These are phyloP conservation scores for Myripristis murdjan DNA, from an alignment of 2,797 vertebrate species.

Conservation along the genomic window DNA sequence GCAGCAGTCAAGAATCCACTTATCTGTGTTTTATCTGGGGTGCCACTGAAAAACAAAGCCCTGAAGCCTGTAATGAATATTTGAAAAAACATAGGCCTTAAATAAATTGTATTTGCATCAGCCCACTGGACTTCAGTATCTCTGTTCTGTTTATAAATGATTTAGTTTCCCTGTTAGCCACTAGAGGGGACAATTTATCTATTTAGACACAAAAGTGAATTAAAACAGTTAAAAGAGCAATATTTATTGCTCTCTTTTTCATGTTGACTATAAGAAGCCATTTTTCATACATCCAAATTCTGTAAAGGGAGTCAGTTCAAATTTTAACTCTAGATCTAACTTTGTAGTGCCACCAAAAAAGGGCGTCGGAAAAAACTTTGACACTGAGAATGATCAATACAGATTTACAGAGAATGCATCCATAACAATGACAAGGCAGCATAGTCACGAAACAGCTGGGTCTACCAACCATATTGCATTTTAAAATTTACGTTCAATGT, in stretches of 20 bases:
- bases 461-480: slow-evolving; percentile 17
- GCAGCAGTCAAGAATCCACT: background rate
- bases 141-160: slow-evolving; percentile 31
- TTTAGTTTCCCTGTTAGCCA: slow-evolving; percentile 69
- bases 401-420: slow-evolving; percentile 2
- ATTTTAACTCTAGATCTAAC: slow-evolving; percentile 16
- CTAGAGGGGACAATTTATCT: slow-evolving; percentile 81
- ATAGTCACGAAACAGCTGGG: slow-evolving; percentile 15
- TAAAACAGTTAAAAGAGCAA: background rate
- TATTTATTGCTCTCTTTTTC: slow-evolving; percentile 6
- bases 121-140: background rate
- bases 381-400: slow-evolving; percentile 13
- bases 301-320: slow-evolving; percentile 36
- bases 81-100: background rate
- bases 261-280: slow-evolving; percentile 12
- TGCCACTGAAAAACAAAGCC: background rate
- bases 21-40: background rate
- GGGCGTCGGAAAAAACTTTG: slow-evolving; percentile 16
- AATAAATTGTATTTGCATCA: slow-evolving; percentile 1
- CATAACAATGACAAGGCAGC: background rate
- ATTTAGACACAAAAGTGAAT: slow-evolving; percentile 34
- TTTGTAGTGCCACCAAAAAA: slow-evolving; percentile 20
- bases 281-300: slow-evolving; percentile 1
- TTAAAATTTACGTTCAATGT: slow-evolving; percentile 19
- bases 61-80: background rate